phyloP scores from a whole-genome alignment of 1,140 invertebrate genomes.

The Ectropis grisescens region DNA sequence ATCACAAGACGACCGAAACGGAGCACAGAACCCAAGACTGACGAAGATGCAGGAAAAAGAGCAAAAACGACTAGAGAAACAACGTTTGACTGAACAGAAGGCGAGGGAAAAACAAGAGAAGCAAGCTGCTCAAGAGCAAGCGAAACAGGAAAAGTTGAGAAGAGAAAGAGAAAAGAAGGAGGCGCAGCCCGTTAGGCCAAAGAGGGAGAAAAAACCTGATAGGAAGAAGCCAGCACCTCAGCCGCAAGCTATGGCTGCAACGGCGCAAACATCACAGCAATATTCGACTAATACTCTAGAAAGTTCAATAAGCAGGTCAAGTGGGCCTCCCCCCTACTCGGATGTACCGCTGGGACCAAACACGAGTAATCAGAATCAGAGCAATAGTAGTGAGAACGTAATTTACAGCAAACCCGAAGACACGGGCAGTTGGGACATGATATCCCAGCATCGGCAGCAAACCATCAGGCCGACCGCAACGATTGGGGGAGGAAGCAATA shows the following conservation, averaged over 20 bases:
- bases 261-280: not conserved
- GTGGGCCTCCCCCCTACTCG: constrained; percentile 45
- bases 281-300: constrained; percentile 43
- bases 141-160: constrained; percentile 34
- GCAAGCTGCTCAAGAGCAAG: constrained; percentile 25
- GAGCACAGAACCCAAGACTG: constrained; percentile 2
- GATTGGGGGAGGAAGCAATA: not conserved
- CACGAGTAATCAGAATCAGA: constrained; percentile 9
- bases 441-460: constrained; percentile 54
- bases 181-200: constrained; percentile 10
- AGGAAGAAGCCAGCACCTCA: constrained; percentile 15
- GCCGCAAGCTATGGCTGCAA: not conserved
- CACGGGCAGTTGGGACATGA: constrained; percentile 56
- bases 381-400: constrained; percentile 26
- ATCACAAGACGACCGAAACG: constrained; percentile 2
- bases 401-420: constrained; percentile 30
- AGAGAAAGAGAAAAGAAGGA: constrained; percentile 27
- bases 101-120: constrained; percentile 32
- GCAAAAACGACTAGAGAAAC: constrained; percentile 35
- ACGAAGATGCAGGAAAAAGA: constrained; percentile 22
- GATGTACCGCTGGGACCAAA: no score
- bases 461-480: constrained; percentile 22
- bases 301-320: constrained; percentile 46
- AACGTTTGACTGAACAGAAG: constrained; percentile 28
- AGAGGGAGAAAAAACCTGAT: constrained; percentile 15